Percentiles rank a stretch among this genome's conserved stretches.
These are phyloP conservation scores for Xylocampa areola DNA, from an alignment of 2,888 invertebrate genomes.

Conservation along the genomic window DNA sequence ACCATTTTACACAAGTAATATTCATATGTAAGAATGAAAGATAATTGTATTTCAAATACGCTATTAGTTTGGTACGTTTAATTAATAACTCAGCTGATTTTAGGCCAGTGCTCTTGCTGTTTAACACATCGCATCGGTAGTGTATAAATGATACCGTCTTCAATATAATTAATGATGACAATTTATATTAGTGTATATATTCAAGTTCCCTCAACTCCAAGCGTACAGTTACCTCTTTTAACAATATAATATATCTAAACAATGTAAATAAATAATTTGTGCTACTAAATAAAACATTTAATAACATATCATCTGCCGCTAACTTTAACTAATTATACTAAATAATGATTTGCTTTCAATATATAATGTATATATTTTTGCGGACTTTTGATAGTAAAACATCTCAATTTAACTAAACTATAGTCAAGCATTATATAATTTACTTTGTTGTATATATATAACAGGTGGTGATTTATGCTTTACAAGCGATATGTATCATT, in stretches of 20 bases:
- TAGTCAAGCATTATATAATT: conserved; percentile 20
- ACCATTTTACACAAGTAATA: conserved; percentile 33
- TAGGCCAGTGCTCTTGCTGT: conserved; percentile 50
- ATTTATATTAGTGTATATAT: not conserved
- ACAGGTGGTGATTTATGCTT: conserved; percentile 44
- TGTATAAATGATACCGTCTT: conserved; percentile 15
- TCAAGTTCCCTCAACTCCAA: conserved; percentile 4
- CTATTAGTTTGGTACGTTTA: conserved; percentile 23
- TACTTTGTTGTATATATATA: conserved; percentile 9
- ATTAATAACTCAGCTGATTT: conserved; percentile 38
- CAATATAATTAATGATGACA: not conserved
- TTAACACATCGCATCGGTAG: conserved; percentile 17
- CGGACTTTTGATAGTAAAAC: conserved; percentile 23
- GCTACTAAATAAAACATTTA: conserved; percentile 31
- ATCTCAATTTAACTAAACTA: conserved; percentile 25
- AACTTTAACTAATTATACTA: conserved; percentile 38
- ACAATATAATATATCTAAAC: conserved; percentile 28
- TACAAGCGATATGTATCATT: conserved; percentile 55
- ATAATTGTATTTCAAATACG: conserved; percentile 1
- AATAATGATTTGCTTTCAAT: conserved; percentile 20
- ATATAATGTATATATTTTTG: conserved; percentile 20
- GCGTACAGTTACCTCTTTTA: conserved; percentile 18
- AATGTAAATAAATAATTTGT: conserved; percentile 29
- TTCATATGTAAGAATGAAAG: conserved; percentile 10
- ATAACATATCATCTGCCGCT: conserved; percentile 36